Base-by-base conservation (phyloP, 30 jellyfish, hydroid and myxozoan species). In the Hydractinia symbiolongicarpus region DNA sequence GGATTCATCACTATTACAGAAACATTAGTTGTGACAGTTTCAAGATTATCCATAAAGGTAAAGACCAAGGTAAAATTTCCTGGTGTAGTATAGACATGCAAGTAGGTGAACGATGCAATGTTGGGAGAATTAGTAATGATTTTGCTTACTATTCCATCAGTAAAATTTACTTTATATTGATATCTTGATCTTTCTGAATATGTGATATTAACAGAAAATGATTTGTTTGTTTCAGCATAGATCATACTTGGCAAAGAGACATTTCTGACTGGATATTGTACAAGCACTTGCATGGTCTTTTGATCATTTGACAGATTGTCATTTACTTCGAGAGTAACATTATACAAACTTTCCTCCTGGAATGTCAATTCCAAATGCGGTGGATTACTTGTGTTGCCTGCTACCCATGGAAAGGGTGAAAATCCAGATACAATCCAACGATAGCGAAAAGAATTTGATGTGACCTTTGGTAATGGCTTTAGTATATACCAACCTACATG, bases 361-460 rank as follows among this genome's bases (percentile, higher is more conserved):
- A 83, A 89, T 6, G 73, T 60, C 52, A 9, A 44, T 60, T 83
- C 87, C 9, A 21, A 15, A 6, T 8, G 49, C 7, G 82, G 56
- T 2, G 85, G 81, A 20, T 71, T 17, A 10, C 57, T 78, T 6
- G 30, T 54, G 30, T 14, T 78, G 10, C 60, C 61, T 57, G 73
- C 78, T 54, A 50, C 51, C 91, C 87, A 79, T 30, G 62, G 73
- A 7, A 64, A 6, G 61, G 78, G 54, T 14, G 30, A 44, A 8
- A 54, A 50, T 50, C 87, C 91, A 57, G 83, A 88, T 9, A 86
- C 13, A n/a, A 50, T 54, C 85, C 85, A 77, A 44, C 85, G 60
- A 60, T 54, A 77, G 8, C 60, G 82, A 77, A 53, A 77, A 5
- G 30, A 6, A 50, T 72, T 72, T 51, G 81, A 51, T 19, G 44